A percentile compares a stretch with the other conserved stretches of the same genome.
These are phyloP conservation scores for Phrixothrix hirtus DNA, from an alignment of 2,888 invertebrate genomes.

Conservation along the genomic window DNA sequence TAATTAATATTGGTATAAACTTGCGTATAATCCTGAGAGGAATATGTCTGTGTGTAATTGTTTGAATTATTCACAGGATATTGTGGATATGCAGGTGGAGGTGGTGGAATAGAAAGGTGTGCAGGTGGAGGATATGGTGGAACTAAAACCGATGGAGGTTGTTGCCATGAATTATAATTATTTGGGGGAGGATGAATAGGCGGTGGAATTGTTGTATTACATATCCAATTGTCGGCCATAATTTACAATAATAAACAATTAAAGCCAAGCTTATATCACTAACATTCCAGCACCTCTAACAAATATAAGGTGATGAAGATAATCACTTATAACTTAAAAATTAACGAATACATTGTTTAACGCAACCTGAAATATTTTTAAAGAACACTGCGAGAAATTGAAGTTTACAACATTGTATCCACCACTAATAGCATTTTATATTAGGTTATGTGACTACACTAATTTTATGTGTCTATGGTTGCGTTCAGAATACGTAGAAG, in stretches of 20 bases:
- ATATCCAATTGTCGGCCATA: neutral
- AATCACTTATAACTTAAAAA: neutral
- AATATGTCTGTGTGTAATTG: neutral
- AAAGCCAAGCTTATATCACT: no score
- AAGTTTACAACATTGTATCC: no score
- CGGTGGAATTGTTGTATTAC: neutral
- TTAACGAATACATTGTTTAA: neutral
- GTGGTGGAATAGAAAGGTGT: no score
- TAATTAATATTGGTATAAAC: conserved; percentile 3
- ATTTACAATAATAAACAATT: no score
- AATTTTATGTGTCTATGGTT: no score
- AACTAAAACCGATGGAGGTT: conserved; percentile 5
- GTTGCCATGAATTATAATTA: conserved; percentile 1
- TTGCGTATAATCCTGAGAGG: neutral
- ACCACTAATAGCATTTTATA: neutral
- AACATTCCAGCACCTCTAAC: no score
- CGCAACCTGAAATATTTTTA: no score
- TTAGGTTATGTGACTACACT: no score
- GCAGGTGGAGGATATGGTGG: conserved; percentile 22
- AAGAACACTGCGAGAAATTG: no score
- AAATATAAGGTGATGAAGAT: no score
- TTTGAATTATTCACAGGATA: neutral
- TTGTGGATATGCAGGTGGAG: neutral
- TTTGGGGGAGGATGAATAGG: neutral
- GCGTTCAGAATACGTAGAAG: no score